phyloP scores from a whole-genome alignment of 2,113 vertebrate species.

The Chionis minor region DNA sequence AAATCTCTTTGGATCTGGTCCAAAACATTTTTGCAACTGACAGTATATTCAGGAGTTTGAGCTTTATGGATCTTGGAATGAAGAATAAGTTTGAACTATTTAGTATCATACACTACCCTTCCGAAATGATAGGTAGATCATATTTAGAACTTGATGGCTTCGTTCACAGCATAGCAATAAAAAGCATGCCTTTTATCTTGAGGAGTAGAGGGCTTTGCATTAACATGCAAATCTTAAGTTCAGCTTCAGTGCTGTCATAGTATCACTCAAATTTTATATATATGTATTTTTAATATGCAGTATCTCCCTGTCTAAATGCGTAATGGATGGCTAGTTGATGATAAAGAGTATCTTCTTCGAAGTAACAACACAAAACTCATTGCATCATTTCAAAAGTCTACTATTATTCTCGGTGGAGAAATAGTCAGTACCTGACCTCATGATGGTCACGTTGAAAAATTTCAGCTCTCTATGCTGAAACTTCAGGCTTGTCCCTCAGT shows the following conservation, averaged over 20 bases:
- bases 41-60: background rate
- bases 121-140: background rate
- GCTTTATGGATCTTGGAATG: background rate
- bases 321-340: background rate
- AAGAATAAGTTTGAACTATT: background rate
- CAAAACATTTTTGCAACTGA: conserved; percentile 4
- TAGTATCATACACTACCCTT: background rate
- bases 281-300: background rate
- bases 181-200: background rate
- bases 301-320: background rate
- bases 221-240: background rate
- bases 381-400: background rate
- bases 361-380: background rate
- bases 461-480: background rate
- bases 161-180: background rate
- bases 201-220: background rate
- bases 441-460: background rate
- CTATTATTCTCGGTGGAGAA: background rate
- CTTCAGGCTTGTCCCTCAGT: background rate
- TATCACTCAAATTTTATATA: background rate
- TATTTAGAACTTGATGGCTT: background rate
- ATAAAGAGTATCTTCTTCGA: background rate
- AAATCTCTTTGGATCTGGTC: background rate
- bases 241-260: background rate
- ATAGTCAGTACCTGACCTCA: background rate